Conservation (phyloP, 2,888 invertebrate species). For the Epiblema foenella region DNA sequence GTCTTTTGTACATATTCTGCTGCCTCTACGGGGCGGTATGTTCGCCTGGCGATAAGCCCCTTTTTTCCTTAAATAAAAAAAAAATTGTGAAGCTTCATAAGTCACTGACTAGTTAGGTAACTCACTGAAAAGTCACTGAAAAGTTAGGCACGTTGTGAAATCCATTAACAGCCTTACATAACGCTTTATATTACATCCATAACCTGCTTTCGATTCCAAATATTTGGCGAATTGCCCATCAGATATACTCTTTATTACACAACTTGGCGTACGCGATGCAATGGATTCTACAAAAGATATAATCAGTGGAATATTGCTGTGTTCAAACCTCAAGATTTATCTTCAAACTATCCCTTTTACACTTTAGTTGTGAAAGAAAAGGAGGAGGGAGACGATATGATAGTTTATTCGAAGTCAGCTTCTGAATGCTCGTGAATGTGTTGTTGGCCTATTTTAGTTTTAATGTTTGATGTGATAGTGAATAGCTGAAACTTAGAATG, state of each 20-base stretch:
- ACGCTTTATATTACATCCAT: constrained; percentile 3
- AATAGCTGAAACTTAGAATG: neutral
- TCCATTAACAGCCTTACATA: neutral
- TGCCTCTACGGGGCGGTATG: too few relatives aligned
- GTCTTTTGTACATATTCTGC: too few relatives aligned
- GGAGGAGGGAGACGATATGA: neutral
- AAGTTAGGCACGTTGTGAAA: neutral
- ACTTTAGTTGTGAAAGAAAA: neutral
- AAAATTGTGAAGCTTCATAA: too few relatives aligned
- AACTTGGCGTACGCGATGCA: constrained; percentile 35
- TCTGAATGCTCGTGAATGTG: too few relatives aligned
- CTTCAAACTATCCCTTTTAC: neutral
- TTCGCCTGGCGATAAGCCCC: too few relatives aligned
- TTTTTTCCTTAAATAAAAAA: too few relatives aligned
- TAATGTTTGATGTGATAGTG: constrained; percentile 1
- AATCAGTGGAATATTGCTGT: constrained; percentile 2
- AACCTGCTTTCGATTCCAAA: constrained; percentile 23
- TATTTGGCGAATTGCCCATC: constrained; percentile 43
- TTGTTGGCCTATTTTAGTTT: neutral
- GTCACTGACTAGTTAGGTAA: too few relatives aligned
- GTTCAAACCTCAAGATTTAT: neutral
- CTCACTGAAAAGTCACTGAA: neutral
- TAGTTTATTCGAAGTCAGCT: neutral
- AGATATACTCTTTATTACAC: constrained; percentile 41
- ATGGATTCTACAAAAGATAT: constrained; percentile 26